Evolutionary conservation across 2,888 invertebrate genomes (phyloP).

Genomic region (Lypha dubia): DNA sequence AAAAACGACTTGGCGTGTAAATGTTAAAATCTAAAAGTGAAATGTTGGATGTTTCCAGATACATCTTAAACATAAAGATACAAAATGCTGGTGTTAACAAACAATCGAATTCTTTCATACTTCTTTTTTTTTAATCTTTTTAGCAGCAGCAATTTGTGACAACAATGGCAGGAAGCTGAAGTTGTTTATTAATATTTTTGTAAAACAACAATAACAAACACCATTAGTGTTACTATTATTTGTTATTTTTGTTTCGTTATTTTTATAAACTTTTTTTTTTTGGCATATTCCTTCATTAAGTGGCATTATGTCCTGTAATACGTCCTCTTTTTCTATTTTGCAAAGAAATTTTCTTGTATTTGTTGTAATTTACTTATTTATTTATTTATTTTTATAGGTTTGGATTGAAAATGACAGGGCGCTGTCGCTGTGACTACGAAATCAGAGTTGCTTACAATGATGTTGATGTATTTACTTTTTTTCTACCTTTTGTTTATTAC

Average conservation of each 20-base stretch:
- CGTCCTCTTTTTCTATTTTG: not conserved
- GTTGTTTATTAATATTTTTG: not conserved
- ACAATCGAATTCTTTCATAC: not conserved
- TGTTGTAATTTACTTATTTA: too few relatives aligned
- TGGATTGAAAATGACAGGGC: too few relatives aligned
- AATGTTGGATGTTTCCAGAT: not conserved
- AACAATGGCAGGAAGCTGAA: not conserved
- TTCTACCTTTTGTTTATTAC: too few relatives aligned
- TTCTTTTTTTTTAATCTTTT: not conserved
- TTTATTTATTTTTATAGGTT: too few relatives aligned
- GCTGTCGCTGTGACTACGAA: too few relatives aligned
- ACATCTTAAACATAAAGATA: not conserved
- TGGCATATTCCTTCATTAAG: not conserved
- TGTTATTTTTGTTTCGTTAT: not conserved
- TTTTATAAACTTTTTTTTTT: not conserved
- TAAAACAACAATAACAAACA: not conserved
- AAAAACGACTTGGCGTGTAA: not conserved
- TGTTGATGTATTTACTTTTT: too few relatives aligned
- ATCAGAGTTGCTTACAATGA: too few relatives aligned
- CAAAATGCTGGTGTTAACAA: not conserved
- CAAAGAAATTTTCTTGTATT: too few relatives aligned
- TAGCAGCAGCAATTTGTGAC: not conserved
- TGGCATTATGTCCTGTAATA: not conserved
- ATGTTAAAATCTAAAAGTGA: not conserved
- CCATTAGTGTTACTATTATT: not conserved